Evolutionary conservation across 2,113 vertebrate species (phyloP).

Genomic region (Catagonus wagneri): DNA sequence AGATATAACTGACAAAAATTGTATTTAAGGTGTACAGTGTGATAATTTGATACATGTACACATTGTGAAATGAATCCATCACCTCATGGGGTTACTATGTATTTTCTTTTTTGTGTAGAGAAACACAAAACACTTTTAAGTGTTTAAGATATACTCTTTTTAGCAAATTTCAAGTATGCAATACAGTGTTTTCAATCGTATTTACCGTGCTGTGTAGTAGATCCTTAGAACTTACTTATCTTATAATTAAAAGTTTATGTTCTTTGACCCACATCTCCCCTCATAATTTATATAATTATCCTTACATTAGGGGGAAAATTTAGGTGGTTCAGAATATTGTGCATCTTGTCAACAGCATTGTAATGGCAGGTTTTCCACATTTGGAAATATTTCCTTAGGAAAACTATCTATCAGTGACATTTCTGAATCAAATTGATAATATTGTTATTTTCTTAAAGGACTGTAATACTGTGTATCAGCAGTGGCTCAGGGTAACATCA

Average conservation of each 20-base stretch:
- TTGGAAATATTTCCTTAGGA: slow-evolving; percentile 44
- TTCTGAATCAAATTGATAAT: neutral
- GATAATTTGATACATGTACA: neutral
- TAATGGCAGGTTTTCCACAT: neutral
- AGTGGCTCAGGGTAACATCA: neutral
- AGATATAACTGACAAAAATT: neutral
- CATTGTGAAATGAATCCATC: neutral
- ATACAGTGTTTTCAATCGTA: neutral
- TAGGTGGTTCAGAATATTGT: slow-evolving; percentile 4
- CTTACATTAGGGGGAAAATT: neutral
- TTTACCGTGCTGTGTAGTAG: neutral
- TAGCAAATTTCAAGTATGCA: neutral
- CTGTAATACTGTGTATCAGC: neutral
- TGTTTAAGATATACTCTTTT: neutral
- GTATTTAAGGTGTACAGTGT: neutral
- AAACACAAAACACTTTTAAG: no score
- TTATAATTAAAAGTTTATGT: neutral
- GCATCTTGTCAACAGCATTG: neutral
- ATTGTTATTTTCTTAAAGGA: neutral
- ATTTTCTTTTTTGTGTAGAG: neutral
- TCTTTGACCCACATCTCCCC: neutral
- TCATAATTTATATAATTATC: neutral
- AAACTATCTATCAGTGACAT: neutral
- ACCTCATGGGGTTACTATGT: neutral
- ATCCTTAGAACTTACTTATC: neutral